These are phyloP conservation scores for Periophthalmus magnuspinnatus DNA, from an alignment of 2,797 vertebrate species.

Conservation along the genomic window DNA sequence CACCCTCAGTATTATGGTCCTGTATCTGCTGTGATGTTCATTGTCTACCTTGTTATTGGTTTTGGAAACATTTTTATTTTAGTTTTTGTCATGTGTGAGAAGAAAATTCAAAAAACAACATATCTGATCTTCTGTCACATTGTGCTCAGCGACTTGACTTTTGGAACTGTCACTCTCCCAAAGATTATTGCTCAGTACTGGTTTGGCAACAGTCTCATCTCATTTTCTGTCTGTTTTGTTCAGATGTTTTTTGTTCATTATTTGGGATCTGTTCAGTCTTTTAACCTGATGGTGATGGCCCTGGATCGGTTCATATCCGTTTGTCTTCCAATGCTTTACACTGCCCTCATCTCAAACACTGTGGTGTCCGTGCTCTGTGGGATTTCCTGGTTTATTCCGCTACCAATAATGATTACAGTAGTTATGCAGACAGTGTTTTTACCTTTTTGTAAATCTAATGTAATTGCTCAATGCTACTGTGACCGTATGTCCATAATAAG, in stretches of 20 bases:
- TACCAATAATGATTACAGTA: conserved; percentile 31
- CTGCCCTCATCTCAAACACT: conserved; percentile 66
- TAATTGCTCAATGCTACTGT: conserved; percentile 77
- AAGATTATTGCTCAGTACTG: conserved; percentile 73
- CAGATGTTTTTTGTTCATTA: conserved; percentile 77
- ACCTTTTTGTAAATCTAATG: conserved; percentile 70
- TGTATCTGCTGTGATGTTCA: conserved; percentile 55
- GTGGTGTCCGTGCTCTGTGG: conserved; percentile 45
- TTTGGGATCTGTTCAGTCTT: conserved; percentile 65
- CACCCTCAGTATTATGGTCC: conserved; percentile 44
- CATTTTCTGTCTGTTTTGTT: conserved; percentile 64
- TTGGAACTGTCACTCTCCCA: conserved; percentile 73
- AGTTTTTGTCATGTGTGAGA: conserved; percentile 58
- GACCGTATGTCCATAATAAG: conserved; percentile 72
- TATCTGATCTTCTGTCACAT: conserved; percentile 75
- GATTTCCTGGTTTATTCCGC: conserved; percentile 57
- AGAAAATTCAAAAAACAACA: conserved; percentile 71
- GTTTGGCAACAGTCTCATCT: conserved; percentile 53
- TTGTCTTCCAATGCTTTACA: conserved; percentile 70
- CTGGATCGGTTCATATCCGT: conserved; percentile 74
- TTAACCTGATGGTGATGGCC: conserved; percentile 71
- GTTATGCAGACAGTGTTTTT: conserved; percentile 55
- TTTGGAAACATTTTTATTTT: conserved; percentile 73
- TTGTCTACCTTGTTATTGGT: conserved; percentile 58
- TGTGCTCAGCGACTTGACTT: conserved; percentile 68